Percentiles rank a stretch among this genome's conserved stretches.
These are phyloP conservation scores for Vicugna pacos DNA, from an alignment of 2,113 vertebrate species.

Conservation along the genomic window DNA sequence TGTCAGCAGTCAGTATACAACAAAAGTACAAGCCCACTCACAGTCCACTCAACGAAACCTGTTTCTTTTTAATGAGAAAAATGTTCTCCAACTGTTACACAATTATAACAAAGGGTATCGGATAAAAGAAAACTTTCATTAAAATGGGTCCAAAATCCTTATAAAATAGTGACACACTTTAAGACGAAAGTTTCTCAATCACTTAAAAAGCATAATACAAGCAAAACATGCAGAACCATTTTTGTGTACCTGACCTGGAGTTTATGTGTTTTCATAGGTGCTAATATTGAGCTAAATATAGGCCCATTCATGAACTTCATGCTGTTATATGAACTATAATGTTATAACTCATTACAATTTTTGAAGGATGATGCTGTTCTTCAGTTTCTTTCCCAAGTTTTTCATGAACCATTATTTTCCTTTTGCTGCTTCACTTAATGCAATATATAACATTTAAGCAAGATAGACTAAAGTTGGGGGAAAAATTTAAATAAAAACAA, in stretches of 20 bases:
- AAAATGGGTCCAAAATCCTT: background rate
- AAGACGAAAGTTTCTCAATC: background rate
- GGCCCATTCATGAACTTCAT: background rate
- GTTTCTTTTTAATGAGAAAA: background rate
- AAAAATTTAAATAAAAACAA: background rate
- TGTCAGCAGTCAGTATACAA: background rate
- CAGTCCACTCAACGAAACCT: background rate
- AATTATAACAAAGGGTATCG: background rate
- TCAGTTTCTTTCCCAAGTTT: background rate
- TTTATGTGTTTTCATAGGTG: background rate
- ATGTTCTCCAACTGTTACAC: background rate
- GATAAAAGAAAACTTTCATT: background rate
- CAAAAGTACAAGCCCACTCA: background rate
- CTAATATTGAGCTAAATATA: background rate
- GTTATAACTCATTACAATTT: background rate
- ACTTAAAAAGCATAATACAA: background rate
- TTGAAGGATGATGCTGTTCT: background rate
- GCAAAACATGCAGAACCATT: rapidly evolving
- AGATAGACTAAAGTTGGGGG: background rate
- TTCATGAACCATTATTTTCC: background rate
- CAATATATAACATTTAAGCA: background rate
- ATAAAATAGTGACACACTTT: background rate
- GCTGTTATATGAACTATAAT: no score
- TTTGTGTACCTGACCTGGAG: background rate
- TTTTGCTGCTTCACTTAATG: background rate